Evolutionary conservation across 2,888 invertebrate genomes (phyloP), one percentile per base, ranked within the genome.

Genomic region (Panzeria rudis): DNA sequence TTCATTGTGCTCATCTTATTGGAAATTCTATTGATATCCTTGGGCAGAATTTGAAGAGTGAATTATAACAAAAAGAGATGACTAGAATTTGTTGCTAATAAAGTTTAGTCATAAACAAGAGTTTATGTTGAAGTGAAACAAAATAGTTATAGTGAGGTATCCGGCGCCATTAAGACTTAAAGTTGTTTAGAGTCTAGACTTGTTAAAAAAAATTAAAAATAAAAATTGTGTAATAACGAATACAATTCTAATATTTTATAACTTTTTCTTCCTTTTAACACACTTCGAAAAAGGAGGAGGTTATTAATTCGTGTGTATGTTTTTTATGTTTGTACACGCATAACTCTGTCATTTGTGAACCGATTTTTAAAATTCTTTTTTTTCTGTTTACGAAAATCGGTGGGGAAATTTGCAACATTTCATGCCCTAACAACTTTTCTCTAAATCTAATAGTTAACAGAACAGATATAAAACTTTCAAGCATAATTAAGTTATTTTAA

Each of bases 141-240:
- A 47, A 50, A 47, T 44, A 50, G 17, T 13, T 75, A 54, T 17
- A 59, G 59, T 35, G 47, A 59, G 25, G 17, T 25, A 38, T 25
- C 8, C 25, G 79, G 72, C 72, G 79, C 72, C 72, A 66, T 20
- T 47, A 29, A 20, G 47, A 41, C 56, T 72, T 72, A 56, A 79
- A 72, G 35, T 38, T 72, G 44, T 47, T 15, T 44, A 56, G 3
- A 56, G 79, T 79, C 72, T 80, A 80, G 79, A 80, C 79, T 41
- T 35, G 11, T 47, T 56, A 25, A 15, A 41, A 64, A 78, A 17
- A 32, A 32, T 20, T 3, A 6, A 54, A 25, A 38, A 20, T 6
- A 41, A 25, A 71, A 23, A 56, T 3, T 69, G n/a, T 73, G 11
- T 50, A 1, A 35, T 50, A 44, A 35, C 35, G 5, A 54, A 69